Percentiles rank a stretch among this genome's conserved stretches.
phyloP scores from a whole-genome alignment of 1,140 invertebrate species.

The Heliconius melpomene region DNA sequence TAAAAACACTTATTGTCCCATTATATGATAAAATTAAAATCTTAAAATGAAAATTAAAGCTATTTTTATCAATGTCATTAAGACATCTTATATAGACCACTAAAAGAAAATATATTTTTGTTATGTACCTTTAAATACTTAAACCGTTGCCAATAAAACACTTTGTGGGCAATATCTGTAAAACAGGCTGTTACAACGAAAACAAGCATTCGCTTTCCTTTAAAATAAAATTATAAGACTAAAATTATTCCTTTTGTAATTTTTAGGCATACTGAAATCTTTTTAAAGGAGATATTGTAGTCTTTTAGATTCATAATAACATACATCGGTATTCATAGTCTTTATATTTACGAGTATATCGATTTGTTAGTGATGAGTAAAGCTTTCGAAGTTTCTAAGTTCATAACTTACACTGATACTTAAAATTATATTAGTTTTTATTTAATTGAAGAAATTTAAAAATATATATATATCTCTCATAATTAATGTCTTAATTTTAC shows the following conservation, averaged over 20 bases:
- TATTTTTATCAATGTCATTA: not conserved
- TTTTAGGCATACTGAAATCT: not conserved
- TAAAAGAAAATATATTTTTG: not conserved
- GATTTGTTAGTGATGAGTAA: not conserved
- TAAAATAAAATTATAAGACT: not conserved
- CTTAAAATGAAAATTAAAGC: not conserved
- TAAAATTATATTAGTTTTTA: too few species aligned
- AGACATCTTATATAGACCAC: not conserved
- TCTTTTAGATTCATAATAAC: slow-evolving; percentile 5
- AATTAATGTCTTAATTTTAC: too few species aligned
- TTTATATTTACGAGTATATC: not conserved
- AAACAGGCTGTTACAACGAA: not conserved
- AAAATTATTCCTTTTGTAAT: slow-evolving; percentile 13
- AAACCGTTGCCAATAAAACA: not conserved
- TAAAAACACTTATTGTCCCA: too few species aligned
- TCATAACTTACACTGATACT: too few species aligned
- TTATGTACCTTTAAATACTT: not conserved
- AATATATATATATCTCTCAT: too few species aligned
- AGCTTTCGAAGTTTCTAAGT: too few species aligned
- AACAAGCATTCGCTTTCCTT: not conserved
- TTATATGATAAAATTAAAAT: not conserved
- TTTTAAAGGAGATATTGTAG: not conserved
- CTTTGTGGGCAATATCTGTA: not conserved
- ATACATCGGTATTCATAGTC: not conserved
- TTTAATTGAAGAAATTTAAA: too few species aligned